Evolutionary conservation across 1,140 invertebrate genomes (phyloP), one percentile per base, ranked within the genome.

Genomic region (Nylanderia fulva): DNA sequence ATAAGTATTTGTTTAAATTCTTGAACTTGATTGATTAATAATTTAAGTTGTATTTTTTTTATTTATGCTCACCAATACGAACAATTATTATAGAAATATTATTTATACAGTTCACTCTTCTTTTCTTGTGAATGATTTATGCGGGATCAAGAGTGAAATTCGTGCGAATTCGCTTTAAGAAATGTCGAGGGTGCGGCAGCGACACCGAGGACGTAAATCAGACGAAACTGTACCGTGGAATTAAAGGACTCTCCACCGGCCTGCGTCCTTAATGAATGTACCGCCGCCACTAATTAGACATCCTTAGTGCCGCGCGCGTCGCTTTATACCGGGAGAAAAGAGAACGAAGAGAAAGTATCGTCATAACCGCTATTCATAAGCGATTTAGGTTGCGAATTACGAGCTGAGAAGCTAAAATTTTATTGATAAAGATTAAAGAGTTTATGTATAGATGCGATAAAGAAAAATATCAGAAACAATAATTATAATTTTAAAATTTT

Each of bases 211-310:
- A 84, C 91, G 91, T 92, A 92, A 91, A 92, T 92, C 90, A 92
- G 88, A 84, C 87, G 87, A 89, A 90, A 91, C 89, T 90, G 85
- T 87, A 85, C 45, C 56, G 77, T 61, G 86, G 91, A 91, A 91
- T 92, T 92, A 91, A 92, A 89, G 90, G 90, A 92, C 88, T 86
- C 85, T 86, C 87, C 58, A 75, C 85, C 72, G 71, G 83, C 52
- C 80, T 80, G 85, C 79, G 69, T 88, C 82, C 87, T 90, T 90
- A 90, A 90, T 90, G 85, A 90, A 91, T 91, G 91, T 90, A 88
- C 83, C 89, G 80, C 64, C 87, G 85, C 84, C 90, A 90, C 90
- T 92, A 92, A 92, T 92, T 92, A 92, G 90, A 92, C 90, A 84
- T 86, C 83, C 83, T 84, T 91, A 90, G 85, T 90, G 61, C 76